phyloP scores from a whole-genome alignment of 2,888 invertebrate species.

The Lymantria monacha region DNA sequence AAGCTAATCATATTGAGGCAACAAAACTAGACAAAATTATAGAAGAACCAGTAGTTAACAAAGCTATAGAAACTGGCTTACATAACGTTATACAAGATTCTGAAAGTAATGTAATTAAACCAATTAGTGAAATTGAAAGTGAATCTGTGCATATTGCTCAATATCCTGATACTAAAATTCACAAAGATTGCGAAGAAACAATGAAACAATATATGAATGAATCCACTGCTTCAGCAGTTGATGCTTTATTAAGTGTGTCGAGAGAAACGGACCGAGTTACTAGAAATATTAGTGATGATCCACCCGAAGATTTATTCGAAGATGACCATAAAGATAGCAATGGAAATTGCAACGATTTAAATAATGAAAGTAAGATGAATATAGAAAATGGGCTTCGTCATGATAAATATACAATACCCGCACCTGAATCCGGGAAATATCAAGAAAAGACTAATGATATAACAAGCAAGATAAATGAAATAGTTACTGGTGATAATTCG shows the following conservation, averaged over 20 bases:
- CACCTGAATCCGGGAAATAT: constrained; percentile 16
- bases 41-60: neutral
- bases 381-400: constrained; percentile 20
- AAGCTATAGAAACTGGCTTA: neutral
- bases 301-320: constrained; percentile 74
- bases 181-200: constrained; percentile 34
- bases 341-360: constrained; percentile 31
- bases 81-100: neutral
- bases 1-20: neutral
- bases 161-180: constrained; percentile 22
- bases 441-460: constrained; percentile 11
- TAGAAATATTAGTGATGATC: constrained; percentile 64
- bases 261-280: constrained; percentile 71
- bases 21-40: neutral
- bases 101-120: neutral
- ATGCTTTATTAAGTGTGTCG: constrained; percentile 70
- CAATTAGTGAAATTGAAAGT: neutral
- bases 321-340: constrained; percentile 63
- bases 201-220: constrained; percentile 60
- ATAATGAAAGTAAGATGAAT: constrained; percentile 41
- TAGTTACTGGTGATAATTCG: constrained; percentile 4
- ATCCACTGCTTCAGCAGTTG: constrained; percentile 73
- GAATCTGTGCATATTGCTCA: constrained; percentile 15
- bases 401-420: constrained; percentile 9
- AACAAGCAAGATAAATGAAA: constrained; percentile 18